These are phyloP conservation scores for Rotaria macrura DNA, from an alignment of 2,888 invertebrate species.

Conservation along the genomic window DNA sequence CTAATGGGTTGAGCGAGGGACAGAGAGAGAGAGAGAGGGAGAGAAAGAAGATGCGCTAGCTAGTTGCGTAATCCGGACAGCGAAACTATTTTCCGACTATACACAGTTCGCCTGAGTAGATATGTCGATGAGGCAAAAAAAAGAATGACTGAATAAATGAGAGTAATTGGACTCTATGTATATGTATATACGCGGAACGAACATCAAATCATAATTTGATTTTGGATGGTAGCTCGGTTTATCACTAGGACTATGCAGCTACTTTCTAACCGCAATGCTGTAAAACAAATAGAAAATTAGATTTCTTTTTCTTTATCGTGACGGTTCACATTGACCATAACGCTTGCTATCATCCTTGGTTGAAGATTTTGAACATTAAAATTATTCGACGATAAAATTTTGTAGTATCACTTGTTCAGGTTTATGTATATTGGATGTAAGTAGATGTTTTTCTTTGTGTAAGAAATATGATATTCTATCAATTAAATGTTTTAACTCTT, in stretches of 20 bases:
- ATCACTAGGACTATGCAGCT: not conserved
- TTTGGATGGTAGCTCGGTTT: not conserved
- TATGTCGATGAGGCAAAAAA: not conserved
- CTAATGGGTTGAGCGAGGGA: not conserved
- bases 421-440: not conserved
- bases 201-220: constrained; percentile 4
- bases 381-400: not conserved
- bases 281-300: not conserved
- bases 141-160: not conserved
- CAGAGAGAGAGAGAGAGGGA: not conserved
- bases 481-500: not conserved
- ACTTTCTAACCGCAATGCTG: not conserved
- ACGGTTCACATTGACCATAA: not conserved
- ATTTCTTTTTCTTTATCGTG: not conserved
- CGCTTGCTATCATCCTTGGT: not conserved
- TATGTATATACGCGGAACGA: not conserved
- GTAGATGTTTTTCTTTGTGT: not conserved
- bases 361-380: not conserved
- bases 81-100: not conserved
- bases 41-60: not conserved
- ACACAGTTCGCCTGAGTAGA: not conserved
- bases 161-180: not conserved
- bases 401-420: not conserved
- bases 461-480: not conserved
- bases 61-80: not conserved